Evolutionary conservation across 2,797 vertebrate genomes (phyloP).

Genomic region (Somateria mollissima): DNA sequence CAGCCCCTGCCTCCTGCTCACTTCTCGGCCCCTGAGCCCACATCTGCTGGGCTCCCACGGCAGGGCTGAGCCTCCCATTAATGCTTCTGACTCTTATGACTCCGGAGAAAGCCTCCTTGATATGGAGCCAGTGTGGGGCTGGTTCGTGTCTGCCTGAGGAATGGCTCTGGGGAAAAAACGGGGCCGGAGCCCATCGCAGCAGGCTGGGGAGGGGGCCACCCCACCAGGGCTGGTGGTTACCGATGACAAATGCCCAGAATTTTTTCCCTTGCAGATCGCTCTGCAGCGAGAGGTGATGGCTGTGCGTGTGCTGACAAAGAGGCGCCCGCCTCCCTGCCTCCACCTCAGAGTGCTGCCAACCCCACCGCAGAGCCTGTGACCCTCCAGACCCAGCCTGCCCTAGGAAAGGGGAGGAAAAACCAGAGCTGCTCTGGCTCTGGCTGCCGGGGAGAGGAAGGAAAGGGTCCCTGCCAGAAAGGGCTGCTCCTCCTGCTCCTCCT

Average conservation of each 20-base stretch:
- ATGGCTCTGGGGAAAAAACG: background rate
- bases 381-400: background rate
- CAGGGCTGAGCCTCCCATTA: background rate
- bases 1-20: background rate
- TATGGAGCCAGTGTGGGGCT: background rate
- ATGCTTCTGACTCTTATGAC: background rate
- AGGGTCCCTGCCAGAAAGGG: background rate
- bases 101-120: background rate
- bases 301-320: background rate
- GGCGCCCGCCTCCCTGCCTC: fast-evolving
- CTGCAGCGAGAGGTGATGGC: background rate
- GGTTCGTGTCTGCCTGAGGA: background rate
- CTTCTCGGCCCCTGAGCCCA: background rate
- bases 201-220: background rate
- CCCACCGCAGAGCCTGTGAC: background rate
- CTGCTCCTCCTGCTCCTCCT: background rate
- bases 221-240: background rate
- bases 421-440: background rate
- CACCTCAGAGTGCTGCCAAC: background rate
- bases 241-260: background rate
- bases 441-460: background rate
- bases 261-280: background rate
- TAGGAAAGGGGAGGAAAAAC: background rate
- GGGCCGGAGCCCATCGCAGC: background rate
- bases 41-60: fast-evolving